Percentiles rank a stretch among this genome's conserved stretches.
phyloP scores from a whole-genome alignment of 2,113 vertebrate species.

The Ophiodon elongatus region DNA sequence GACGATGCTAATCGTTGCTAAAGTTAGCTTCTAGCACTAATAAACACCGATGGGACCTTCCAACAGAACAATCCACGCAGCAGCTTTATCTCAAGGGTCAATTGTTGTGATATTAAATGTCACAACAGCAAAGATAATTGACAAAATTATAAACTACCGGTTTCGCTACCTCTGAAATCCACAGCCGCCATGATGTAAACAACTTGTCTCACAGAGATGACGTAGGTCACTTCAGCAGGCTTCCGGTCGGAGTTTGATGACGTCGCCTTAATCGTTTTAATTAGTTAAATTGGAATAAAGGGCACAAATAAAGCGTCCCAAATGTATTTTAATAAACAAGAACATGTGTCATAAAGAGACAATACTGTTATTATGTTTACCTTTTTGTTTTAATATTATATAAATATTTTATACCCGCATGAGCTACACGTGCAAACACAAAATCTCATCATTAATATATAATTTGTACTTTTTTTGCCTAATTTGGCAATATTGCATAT shows the following conservation, averaged over 20 bases:
- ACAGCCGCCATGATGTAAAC: constrained; percentile 80
- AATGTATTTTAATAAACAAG: not conserved
- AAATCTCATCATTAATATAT: not conserved
- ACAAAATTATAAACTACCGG: not conserved
- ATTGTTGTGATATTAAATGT: not conserved
- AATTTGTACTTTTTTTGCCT: not conserved
- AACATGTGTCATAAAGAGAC: not conserved
- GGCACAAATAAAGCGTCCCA: not conserved
- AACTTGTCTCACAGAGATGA: constrained; percentile 44
- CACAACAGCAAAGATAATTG: not conserved
- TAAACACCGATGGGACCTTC: not conserved
- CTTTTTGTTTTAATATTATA: not conserved
- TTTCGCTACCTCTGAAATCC: constrained; percentile 80
- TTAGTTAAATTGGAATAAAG: not conserved
- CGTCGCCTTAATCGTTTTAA: not conserved
- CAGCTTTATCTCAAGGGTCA: not conserved
- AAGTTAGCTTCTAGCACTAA: constrained; percentile 28
- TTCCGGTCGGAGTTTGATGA: constrained; percentile 50
- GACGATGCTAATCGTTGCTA: constrained; percentile 27
- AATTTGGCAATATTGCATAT: too few relatives aligned
- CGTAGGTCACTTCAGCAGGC: not conserved
- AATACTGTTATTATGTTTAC: too few relatives aligned
- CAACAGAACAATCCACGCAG: not conserved
- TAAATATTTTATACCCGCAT: not conserved
- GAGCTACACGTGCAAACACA: not conserved